phyloP scores from a whole-genome alignment of 2,888 invertebrate genomes.

The Leucozona laternaria region DNA sequence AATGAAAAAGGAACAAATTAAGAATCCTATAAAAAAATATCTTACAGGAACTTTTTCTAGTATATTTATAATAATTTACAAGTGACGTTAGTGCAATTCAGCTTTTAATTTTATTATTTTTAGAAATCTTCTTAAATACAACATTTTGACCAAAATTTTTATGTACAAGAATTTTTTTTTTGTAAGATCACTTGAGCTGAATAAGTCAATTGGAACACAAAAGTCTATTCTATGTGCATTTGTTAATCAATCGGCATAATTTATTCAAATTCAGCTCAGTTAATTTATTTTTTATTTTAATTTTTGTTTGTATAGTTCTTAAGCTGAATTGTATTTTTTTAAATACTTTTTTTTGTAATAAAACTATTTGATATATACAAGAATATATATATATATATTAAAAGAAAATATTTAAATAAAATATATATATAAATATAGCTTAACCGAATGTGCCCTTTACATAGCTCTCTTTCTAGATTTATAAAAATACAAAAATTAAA shows the following conservation, averaged over 20 bases:
- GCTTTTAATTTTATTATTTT: constrained; percentile 38
- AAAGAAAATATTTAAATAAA: constrained; percentile 77
- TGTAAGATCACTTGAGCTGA: constrained; percentile 55
- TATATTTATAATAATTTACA: constrained; percentile 68
- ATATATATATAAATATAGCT: constrained; percentile 81
- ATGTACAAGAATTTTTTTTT: constrained; percentile 11
- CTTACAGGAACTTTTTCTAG: constrained; percentile 75
- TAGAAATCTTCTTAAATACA: constrained; percentile 10
- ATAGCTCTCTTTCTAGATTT: constrained; percentile 83
- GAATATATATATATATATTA: constrained; percentile 76
- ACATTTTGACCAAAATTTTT: constrained; percentile 66
- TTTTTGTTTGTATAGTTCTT: constrained; percentile 48
- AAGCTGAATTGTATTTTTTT: constrained; percentile 60
- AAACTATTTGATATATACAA: constrained; percentile 72
- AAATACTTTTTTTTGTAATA: constrained; percentile 31
- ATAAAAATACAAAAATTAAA: constrained; percentile 77
- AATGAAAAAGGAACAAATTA: constrained; percentile 51
- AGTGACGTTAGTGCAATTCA: constrained; percentile 63
- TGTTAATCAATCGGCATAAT: constrained; percentile 73
- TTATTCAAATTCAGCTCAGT: constrained; percentile 73
- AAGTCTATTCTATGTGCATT: constrained; percentile 52
- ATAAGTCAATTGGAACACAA: constrained; percentile 49
- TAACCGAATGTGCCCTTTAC: constrained; percentile 84
- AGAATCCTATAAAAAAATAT: constrained; percentile 68
- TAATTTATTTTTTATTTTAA: constrained; percentile 48